Percentiles rank a stretch among this genome's conserved stretches.
Conservation (phyloP, 2,797 vertebrate species). For the Lepus townsendii region DNA sequence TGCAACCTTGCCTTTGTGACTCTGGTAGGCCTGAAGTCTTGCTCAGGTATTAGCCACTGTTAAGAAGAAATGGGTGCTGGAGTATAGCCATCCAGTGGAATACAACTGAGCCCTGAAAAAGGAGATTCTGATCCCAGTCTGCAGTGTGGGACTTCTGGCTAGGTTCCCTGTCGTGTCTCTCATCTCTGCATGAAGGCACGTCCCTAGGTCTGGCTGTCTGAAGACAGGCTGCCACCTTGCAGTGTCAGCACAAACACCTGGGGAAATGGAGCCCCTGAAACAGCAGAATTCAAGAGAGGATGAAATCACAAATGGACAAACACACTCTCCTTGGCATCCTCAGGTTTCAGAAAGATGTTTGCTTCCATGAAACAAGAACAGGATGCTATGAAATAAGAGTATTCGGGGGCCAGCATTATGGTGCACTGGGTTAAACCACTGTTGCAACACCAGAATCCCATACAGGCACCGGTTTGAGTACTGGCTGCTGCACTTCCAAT, state of each 20-base stretch:
- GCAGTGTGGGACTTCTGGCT: neutral
- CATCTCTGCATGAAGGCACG: neutral
- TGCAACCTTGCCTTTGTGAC: neutral
- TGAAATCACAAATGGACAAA: neutral
- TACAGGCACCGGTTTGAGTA: too few relatives aligned
- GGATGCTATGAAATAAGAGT: neutral
- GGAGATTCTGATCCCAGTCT: neutral
- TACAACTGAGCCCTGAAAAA: neutral
- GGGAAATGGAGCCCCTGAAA: neutral
- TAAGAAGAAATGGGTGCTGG: neutral
- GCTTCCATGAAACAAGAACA: constrained; percentile 13
- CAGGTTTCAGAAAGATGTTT: neutral
- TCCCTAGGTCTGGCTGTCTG: neutral
- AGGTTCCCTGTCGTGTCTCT: neutral
- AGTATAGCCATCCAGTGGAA: rapidly evolving
- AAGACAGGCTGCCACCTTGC: neutral
- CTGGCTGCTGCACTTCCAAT: too few relatives aligned
- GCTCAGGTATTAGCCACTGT: neutral
- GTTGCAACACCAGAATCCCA: too few relatives aligned
- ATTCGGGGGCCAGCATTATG: too few relatives aligned
- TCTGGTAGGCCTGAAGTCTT: neutral
- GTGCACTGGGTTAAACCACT: too few relatives aligned
- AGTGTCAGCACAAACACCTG: neutral
- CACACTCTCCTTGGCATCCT: neutral
- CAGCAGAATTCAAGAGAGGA: neutral